Evolutionary conservation across 64 coral and sea anemone species (phyloP).

Genomic region (Cladopsammia gracilis): DNA sequence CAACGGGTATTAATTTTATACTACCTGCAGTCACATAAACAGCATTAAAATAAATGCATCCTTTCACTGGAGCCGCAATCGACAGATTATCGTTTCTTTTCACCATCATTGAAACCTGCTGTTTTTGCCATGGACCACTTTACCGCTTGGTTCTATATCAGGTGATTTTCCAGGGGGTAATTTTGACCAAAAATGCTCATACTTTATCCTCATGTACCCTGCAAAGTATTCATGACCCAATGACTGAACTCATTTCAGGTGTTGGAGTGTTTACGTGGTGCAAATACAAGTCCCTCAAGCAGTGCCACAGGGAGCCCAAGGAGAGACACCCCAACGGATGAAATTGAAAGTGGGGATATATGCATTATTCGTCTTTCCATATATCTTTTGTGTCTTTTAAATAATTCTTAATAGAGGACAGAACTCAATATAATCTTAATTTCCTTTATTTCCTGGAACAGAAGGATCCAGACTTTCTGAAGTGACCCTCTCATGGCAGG

Average conservation of each 20-base stretch:
- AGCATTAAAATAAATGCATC: too few species aligned
- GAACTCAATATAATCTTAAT: neutral
- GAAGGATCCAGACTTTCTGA: conserved; percentile 49
- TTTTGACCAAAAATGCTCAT: too few species aligned
- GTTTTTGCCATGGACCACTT: too few species aligned
- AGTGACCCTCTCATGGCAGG: conserved; percentile 77
- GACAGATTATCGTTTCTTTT: too few species aligned
- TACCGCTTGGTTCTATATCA: too few species aligned
- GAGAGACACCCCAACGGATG: conserved; percentile 84
- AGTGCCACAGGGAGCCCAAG: conserved; percentile 79
- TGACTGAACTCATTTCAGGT: conserved; percentile 9
- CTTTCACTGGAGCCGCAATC: too few species aligned
- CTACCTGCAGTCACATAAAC: too few species aligned
- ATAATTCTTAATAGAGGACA: neutral
- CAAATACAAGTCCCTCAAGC: conserved; percentile 54
- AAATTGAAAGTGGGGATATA: conserved; percentile 81
- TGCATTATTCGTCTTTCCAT: neutral
- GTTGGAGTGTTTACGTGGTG: conserved; percentile 52
- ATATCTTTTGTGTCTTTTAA: too few species aligned
- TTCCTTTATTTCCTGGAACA: neutral
- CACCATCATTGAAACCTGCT: too few species aligned
- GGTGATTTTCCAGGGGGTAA: too few species aligned
- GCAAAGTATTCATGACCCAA: neutral
- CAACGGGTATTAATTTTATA: too few species aligned
- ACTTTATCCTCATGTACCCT: too few species aligned